phyloP scores from a whole-genome alignment of 1,140 invertebrate genomes.

The Lepidostoma basale region DNA sequence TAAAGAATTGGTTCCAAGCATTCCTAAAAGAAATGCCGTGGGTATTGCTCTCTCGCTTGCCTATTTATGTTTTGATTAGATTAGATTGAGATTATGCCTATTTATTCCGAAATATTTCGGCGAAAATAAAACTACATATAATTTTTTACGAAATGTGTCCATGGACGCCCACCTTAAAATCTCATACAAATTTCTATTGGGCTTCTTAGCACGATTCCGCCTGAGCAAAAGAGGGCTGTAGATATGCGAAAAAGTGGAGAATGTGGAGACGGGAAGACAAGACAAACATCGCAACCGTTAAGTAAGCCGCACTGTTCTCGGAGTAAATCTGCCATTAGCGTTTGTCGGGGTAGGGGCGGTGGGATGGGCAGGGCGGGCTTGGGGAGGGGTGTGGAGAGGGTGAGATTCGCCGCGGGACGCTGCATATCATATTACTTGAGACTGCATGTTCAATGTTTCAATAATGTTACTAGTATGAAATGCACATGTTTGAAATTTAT shows the following conservation, averaged over 20 bases:
- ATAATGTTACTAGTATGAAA: too few species aligned
- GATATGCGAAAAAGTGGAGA: neutral
- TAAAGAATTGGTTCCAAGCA: too few species aligned
- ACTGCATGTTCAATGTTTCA: too few species aligned
- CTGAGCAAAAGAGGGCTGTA: neutral
- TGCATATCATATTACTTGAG: too few species aligned
- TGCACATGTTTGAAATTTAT: neutral
- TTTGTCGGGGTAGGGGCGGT: neutral
- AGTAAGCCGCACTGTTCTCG: slow-evolving; percentile 38
- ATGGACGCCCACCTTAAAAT: neutral
- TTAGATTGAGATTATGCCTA: too few species aligned
- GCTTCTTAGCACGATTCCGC: neutral
- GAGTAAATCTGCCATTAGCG: slow-evolving; percentile 46
- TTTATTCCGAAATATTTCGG: too few species aligned
- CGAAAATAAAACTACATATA: too few species aligned
- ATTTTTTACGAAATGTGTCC: too few species aligned
- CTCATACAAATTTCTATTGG: neutral
- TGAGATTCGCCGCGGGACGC: neutral
- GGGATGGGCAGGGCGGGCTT: neutral
- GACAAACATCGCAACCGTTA: slow-evolving; percentile 44
- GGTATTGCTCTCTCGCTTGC: too few species aligned
- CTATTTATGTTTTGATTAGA: too few species aligned
- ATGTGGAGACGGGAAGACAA: slow-evolving; percentile 18
- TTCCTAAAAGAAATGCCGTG: too few species aligned
- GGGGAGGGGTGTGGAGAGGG: neutral